Evolutionary conservation across 2,113 vertebrate genomes (phyloP), one percentile per base, ranked within the genome.

Genomic region (Cacatua alba): DNA sequence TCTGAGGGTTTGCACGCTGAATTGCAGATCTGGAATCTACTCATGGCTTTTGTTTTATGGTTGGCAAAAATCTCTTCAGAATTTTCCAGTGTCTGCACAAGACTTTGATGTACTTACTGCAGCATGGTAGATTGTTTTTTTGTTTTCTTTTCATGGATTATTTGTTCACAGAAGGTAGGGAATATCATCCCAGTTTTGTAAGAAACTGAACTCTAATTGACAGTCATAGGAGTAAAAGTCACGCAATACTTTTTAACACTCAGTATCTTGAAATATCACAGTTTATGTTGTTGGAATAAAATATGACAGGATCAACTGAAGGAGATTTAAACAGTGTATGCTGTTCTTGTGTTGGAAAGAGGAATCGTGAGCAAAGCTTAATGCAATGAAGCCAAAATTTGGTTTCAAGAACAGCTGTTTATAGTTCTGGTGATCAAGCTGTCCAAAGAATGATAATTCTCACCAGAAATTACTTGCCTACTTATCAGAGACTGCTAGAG

Each of bases 261-360:
- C 65, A 33, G 67, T 87, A 57, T 92, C 86, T 94, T 82, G 81
- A 53, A 87, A 72, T 85, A 87, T 94, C 92, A 92, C 92, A 84
- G 86, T 94, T 94, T 95, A 79, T 91, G 53, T 89, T 92, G 69
- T 91, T 88, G 83, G 65, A 94, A 85, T 86, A 95, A 96, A 80
- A 92, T 88, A 95, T 94, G 92, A 65, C 75, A 95, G 71, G 75
- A 88, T 96, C 92, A 86, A 78, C 39, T 23, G 59, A 83, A 94
- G 51, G 64, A 39, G 69, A 82, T 92, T 96, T 92, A 91, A 92
- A 82, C 75, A 92, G 76, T 65, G 52, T 82, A 41, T 65, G 63
- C 74, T 62, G 72, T 91, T 95, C 49, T 86, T 39, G 5, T 86
- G 71, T 91, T 96, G 95, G 85, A 95, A 92, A 86, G 69, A 79